Conservation (phyloP, 2,888 invertebrate species). For the Spicauda simplicius region DNA sequence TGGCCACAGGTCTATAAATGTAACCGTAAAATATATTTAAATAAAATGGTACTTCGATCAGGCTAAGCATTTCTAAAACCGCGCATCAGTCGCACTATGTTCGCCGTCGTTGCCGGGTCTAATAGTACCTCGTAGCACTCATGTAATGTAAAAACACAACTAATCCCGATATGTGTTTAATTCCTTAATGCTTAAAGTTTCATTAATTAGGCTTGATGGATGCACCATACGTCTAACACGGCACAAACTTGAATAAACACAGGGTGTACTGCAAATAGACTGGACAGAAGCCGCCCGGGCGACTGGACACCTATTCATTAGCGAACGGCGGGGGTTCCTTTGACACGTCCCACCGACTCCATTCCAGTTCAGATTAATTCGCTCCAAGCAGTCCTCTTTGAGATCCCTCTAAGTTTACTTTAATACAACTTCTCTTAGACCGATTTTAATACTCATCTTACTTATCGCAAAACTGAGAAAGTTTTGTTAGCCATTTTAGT, state of each 20-base stretch:
- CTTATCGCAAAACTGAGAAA: background rate
- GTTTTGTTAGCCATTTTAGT: no score
- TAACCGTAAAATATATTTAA: no score
- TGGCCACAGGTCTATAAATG: no score
- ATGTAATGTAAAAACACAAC: background rate
- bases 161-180: background rate
- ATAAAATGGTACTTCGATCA: no score
- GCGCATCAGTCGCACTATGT: no score
- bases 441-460: background rate
- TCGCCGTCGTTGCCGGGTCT: background rate
- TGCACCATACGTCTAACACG: background rate
- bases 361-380: slow-evolving; percentile 24
- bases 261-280: background rate
- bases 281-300: slow-evolving; percentile 1
- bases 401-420: slow-evolving; percentile 13
- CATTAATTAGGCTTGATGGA: slow-evolving; percentile 4
- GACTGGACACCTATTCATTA: slow-evolving; percentile 13
- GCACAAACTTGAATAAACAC: background rate
- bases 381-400: background rate
- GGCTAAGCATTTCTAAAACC: no score
- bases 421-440: background rate
- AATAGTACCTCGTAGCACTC: background rate
- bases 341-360: slow-evolving; percentile 14
- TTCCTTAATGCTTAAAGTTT: background rate
- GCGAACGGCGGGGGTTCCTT: slow-evolving; percentile 8